Percentiles rank a stretch among this genome's conserved stretches.
Evolutionary conservation across 2,888 invertebrate species (phyloP).

Genomic region (Sericinus montela): DNA sequence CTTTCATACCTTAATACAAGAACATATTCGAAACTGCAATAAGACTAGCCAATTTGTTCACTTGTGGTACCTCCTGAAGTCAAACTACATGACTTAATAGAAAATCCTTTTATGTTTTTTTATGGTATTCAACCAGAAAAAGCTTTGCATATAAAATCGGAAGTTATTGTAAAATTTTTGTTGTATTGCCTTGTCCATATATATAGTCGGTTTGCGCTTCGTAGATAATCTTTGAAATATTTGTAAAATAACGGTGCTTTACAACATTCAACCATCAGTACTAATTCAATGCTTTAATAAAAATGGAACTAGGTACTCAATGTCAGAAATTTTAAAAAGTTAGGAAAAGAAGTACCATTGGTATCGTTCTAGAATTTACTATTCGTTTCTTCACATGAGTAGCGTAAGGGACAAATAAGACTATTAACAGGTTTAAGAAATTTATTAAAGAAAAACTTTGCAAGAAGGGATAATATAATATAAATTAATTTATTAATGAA

Average conservation of each 20-base stretch:
- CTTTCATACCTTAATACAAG: constrained; percentile 33
- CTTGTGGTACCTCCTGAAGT: background rate
- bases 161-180: constrained; percentile 45
- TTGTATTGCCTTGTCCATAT: constrained; percentile 62
- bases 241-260: constrained; percentile 60
- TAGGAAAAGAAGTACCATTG: no score
- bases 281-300: constrained; percentile 41
- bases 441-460: no score
- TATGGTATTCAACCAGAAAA: background rate
- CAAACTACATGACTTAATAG: no score
- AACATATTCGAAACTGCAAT: constrained; percentile 31
- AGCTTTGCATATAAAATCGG: background rate
- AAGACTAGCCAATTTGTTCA: constrained; percentile 21
- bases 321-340: no score
- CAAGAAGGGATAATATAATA: no score
- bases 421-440: no score
- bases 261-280: constrained; percentile 37
- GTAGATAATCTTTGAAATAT: constrained; percentile 54
- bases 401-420: no score
- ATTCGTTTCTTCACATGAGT: no score
- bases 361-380: no score
- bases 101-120: no score
- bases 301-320: background rate
- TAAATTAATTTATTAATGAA: no score
- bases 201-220: constrained; percentile 69